Evolutionary conservation across 2,888 invertebrate species (phyloP), one percentile per base, ranked within the genome.

Genomic region (Protonemura montana): DNA sequence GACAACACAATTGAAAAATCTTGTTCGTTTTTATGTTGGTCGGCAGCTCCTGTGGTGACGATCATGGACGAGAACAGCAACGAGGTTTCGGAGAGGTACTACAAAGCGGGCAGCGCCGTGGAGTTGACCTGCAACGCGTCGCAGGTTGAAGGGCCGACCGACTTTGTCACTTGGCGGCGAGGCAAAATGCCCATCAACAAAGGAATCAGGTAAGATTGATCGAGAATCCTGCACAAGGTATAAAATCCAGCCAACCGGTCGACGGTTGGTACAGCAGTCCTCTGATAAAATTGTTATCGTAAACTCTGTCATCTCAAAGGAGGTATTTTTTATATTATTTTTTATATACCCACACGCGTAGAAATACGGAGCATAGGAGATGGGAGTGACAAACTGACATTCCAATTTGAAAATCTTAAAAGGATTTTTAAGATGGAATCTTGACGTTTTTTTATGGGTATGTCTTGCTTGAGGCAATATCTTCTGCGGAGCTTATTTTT

Each of bases 11-110:
- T 13, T 78, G 78, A 78, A 78, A 59, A 59, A 59, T 59, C 59
- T 10, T 21, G 59, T 35, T 35, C 59, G 6, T 87, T 41, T 76
- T 26, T 87, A n/a, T 87, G 29, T 35, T 28, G 29, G 83, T 85
- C 30, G 91, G 77, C 91, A 94, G 94, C 94, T 86, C 94, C 94
- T n/a, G 92, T 92, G 89, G 91, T 94, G 88, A 91, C 91, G 89
- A 93, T 94, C 89, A 92, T 93, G 88, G 94, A 94, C 90, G 94
- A 94, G 90, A 93, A 93, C 86, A 93, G 93, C 85, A 92, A 93
- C 88, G 92, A 92, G 88, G 93, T 93, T 89, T 92, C 93, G 83
- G 93, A 94, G 90, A 91, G 94, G 87, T 94, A 94, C 91, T 93
- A 94, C 89, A 94, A 93, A 90, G 93, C 93, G 30, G 93, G 93